phyloP scores from a whole-genome alignment of 2,797 vertebrate species.

The Sebastes cheni region DNA sequence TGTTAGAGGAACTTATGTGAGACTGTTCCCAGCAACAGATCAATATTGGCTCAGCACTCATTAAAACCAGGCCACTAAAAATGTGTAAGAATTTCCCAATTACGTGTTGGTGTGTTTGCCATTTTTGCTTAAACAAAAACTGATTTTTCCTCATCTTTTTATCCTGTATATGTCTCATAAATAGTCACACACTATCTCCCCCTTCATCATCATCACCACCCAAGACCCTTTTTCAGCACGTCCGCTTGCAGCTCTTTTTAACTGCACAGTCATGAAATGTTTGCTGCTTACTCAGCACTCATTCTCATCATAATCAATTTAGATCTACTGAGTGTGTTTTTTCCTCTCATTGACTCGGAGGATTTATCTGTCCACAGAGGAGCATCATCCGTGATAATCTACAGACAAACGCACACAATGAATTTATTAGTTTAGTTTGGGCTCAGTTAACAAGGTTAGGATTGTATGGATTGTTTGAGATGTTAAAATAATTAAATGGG shows the following conservation, averaged over 20 bases:
- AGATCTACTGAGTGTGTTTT: conserved; percentile 52
- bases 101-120: background rate
- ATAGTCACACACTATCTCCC: conserved; percentile 1
- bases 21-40: conserved; percentile 26
- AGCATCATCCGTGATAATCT: conserved; percentile 12
- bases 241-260: conserved; percentile 51
- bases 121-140: conserved; percentile 8
- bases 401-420: conserved; percentile 13
- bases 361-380: conserved; percentile 41
- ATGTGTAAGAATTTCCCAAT: background rate
- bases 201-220: background rate
- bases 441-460: conserved; percentile 18
- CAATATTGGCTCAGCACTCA: conserved; percentile 11
- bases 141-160: background rate
- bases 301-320: conserved; percentile 69
- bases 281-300: conserved; percentile 70
- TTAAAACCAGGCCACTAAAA: conserved; percentile 5
- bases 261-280: conserved; percentile 70
- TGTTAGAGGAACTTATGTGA: background rate
- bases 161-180: background rate
- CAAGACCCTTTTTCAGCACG: conserved; percentile 22
- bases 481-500: background rate
- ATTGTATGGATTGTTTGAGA: background rate
- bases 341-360: conserved; percentile 29
- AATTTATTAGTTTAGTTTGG: conserved; percentile 18